A percentile compares a stretch with the other conserved stretches of the same genome.
These are phyloP conservation scores for Lasioglossum marginatum DNA, from an alignment of 2,888 invertebrate species.

Conservation along the genomic window DNA sequence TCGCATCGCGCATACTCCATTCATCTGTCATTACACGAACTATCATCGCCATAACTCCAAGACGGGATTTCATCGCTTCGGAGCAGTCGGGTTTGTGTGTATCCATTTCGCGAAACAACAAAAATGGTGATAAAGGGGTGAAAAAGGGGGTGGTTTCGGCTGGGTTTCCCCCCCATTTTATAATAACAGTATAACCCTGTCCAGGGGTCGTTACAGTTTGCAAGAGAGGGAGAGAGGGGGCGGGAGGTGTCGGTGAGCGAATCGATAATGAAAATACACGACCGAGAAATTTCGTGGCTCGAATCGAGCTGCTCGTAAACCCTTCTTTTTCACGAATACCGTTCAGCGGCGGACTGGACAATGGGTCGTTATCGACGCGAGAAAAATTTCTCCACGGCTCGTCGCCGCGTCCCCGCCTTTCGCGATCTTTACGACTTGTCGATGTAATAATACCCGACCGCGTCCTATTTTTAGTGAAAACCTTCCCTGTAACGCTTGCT, in stretches of 20 bases:
- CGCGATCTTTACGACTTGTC: conserved; percentile 54
- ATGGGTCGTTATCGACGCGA: conserved; percentile 67
- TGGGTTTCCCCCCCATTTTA: conserved; percentile 19
- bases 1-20: neutral
- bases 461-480: conserved; percentile 55
- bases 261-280: conserved; percentile 53
- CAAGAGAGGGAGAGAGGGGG: neutral
- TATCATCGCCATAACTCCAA: neutral
- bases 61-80: neutral
- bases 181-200: neutral
- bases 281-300: conserved; percentile 35
- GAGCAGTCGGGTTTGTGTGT: neutral
- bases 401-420: conserved; percentile 32
- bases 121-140: neutral
- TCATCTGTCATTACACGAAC: neutral
- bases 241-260: neutral
- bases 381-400: conserved; percentile 47
- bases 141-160: neutral
- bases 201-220: neutral
- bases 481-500: conserved; percentile 33
- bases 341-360: conserved; percentile 54
- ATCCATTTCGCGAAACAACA: neutral
- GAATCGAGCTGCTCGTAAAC: conserved; percentile 45
- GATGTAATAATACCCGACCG: conserved; percentile 51
- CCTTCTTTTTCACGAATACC: conserved; percentile 52